Evolutionary conservation across 1,140 invertebrate species (phyloP).

Genomic region (Pinna nobilis): DNA sequence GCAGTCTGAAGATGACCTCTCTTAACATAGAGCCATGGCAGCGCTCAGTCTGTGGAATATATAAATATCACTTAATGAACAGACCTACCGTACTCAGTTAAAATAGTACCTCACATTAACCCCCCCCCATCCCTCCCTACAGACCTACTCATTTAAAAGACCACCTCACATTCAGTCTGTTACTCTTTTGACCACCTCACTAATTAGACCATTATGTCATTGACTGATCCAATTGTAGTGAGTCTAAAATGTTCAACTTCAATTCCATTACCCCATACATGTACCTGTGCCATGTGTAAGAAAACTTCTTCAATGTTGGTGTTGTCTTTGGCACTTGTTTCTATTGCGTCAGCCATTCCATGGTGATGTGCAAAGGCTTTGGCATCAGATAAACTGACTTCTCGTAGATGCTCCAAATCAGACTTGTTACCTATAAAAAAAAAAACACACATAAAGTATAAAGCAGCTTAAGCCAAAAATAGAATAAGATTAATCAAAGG

Average conservation of each 20-base stretch:
- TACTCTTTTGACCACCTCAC: background rate
- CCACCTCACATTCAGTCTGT: background rate
- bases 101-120: too few relatives aligned
- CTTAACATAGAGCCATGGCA: too few relatives aligned
- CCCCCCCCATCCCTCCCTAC: background rate
- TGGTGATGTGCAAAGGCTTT: slow-evolving; percentile 86
- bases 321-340: slow-evolving; percentile 75
- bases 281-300: slow-evolving; percentile 71
- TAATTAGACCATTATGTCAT: background rate
- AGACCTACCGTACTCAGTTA: too few relatives aligned
- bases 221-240: background rate
- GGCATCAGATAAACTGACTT: slow-evolving; percentile 89
- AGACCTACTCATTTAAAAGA: background rate
- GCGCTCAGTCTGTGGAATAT: too few relatives aligned
- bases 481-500: too few relatives aligned
- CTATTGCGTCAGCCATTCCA: slow-evolving; percentile 65
- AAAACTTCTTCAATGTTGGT: slow-evolving; percentile 73
- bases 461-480: too few relatives aligned
- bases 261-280: slow-evolving; percentile 18
- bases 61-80: too few relatives aligned
- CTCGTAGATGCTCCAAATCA: slow-evolving; percentile 86
- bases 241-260: background rate
- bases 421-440: slow-evolving; percentile 85
- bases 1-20: too few relatives aligned
- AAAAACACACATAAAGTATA: too few relatives aligned